Evolutionary conservation across 2,797 vertebrate species (phyloP).

Genomic region (Ibycter americanus): DNA sequence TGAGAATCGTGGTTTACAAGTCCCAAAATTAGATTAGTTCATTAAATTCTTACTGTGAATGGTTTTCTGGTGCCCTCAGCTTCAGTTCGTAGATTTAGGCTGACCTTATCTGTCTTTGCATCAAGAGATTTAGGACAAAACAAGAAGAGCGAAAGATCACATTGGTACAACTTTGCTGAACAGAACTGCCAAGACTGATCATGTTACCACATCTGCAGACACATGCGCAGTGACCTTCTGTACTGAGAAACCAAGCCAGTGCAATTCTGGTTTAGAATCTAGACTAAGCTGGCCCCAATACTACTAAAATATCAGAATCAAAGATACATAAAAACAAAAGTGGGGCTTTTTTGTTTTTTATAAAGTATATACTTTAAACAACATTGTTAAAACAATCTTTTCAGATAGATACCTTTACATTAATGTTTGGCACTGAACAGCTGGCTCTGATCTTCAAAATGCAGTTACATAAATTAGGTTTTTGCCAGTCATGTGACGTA

Average conservation of each 20-base stretch:
- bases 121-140: neutral
- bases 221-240: neutral
- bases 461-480: neutral
- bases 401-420: neutral
- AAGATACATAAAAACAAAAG: neutral
- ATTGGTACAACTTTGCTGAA: neutral
- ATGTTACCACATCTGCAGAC: constrained; percentile 55
- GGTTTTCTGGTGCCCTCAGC: neutral
- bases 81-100: neutral
- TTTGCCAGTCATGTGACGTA: neutral
- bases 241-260: neutral
- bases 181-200: constrained; percentile 48
- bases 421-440: neutral
- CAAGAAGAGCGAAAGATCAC: neutral
- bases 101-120: constrained; percentile 26
- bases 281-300: neutral
- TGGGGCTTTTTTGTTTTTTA: neutral
- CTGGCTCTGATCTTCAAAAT: neutral
- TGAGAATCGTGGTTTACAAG: neutral
- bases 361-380: neutral
- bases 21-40: neutral
- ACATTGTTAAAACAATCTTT: neutral
- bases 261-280: neutral
- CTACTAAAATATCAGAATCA: neutral
- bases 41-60: neutral